These are phyloP conservation scores for Mythimna ferrago DNA, from an alignment of 2,888 invertebrate species.

Conservation along the genomic window DNA sequence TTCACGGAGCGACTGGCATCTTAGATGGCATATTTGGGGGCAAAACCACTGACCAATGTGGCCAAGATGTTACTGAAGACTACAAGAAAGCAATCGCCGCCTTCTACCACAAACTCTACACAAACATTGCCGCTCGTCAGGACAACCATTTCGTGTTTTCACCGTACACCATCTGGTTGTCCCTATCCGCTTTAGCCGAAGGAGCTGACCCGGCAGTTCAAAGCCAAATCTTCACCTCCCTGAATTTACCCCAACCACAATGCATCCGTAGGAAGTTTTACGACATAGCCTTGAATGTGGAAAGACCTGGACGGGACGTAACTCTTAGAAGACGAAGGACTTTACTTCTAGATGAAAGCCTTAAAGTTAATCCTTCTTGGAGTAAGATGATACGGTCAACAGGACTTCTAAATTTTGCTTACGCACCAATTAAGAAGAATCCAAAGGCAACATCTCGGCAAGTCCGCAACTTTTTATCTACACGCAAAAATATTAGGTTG, in stretches of 20 bases:
- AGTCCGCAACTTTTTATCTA: conserved; percentile 45
- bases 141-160: conserved; percentile 66
- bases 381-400: conserved; percentile 3
- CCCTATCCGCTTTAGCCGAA: conserved; percentile 68
- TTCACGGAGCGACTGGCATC: neutral
- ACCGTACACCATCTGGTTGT: conserved; percentile 66
- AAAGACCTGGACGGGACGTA: conserved; percentile 62
- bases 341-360: conserved; percentile 57
- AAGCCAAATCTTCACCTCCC: conserved; percentile 48
- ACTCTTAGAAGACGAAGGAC: conserved; percentile 49
- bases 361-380: conserved; percentile 59
- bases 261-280: conserved; percentile 66
- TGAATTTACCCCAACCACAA: conserved; percentile 62
- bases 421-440: conserved; percentile 51
- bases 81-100: conserved; percentile 42
- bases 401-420: conserved; percentile 45
- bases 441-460: conserved; percentile 33
- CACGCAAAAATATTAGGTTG: conserved; percentile 38
- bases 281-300: conserved; percentile 62
- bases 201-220: conserved; percentile 57
- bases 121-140: conserved; percentile 38
- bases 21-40: conserved; percentile 27
- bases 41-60: conserved; percentile 27
- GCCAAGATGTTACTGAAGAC: conserved; percentile 21
- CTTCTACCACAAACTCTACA: conserved; percentile 46